Evolutionary conservation across 1,140 invertebrate species (phyloP), one percentile per base, ranked within the genome.

Genomic region (Planococcus citri): DNA sequence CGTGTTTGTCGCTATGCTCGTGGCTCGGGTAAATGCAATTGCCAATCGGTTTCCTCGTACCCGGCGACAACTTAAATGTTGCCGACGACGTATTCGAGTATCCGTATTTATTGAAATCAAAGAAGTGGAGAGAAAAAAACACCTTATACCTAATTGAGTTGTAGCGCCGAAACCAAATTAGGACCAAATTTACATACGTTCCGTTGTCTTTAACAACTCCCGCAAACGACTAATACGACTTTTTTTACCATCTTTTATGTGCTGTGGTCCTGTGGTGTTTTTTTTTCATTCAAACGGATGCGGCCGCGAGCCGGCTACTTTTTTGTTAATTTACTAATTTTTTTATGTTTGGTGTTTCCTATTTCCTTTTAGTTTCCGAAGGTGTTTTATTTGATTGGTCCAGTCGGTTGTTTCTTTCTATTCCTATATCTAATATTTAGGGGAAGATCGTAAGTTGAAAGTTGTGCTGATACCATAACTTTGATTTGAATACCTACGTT

Each of bases 1-100:
- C 60, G 60, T 64, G 21, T 25, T 27, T 64, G 60, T 64, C 60
- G 60, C 60, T 51, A 51, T 20, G 41, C 41, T 51, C 41, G 41
- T 51, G 41, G 41, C 41, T 20, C n/a, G 41, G 41, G 17, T 51
- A 51, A 51, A 51, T 51, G 41, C 41, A 51, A 51, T 51, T 51
- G 41, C 12, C 41, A 51, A 51, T 51, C 41, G 41, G 41, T 51
- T 51, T 51, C 41, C 12, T 51, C n/a, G 41, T 51, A 51, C 41
- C 41, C 41, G 41, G 41, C 41, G 41, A 51, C 41, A 51, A 51
- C 12, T 51, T 51, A 51, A 51, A 51, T 51, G 41, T 51, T 51
- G 41, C 41, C 41, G 41, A 14, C 41, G 17, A n/a, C n/a, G n/a
- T n/a, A n/a, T n/a, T 51, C 10, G 2, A 51, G 41, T 51, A 17